Evolutionary conservation across 2,113 vertebrate species (phyloP), one percentile per base, ranked within the genome.

Genomic region (Apistogramma diplotaenia): DNA sequence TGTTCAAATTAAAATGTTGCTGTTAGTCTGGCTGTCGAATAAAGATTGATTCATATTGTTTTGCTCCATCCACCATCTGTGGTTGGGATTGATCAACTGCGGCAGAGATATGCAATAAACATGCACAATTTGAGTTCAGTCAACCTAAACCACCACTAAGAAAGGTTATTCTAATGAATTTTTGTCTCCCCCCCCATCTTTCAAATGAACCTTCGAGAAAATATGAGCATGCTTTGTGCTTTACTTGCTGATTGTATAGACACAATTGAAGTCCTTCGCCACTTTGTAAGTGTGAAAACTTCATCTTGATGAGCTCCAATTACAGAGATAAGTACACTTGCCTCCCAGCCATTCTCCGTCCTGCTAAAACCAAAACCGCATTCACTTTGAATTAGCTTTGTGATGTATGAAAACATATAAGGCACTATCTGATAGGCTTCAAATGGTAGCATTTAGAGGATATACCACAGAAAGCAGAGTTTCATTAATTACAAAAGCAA

Each of bases 401-500:
- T 76, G 83, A 85, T 81, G 82, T 56, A 82, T 73, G 82, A 80
- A 91, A 88, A 88, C 76, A 91, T 72, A 81, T n/a, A 27, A 85
- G 80, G 84, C 65, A 18, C 86, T 76, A 84, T 90, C 89, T 90
- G 81, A 89, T 76, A 29, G 81, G 75, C 80, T 90, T 93, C 90
- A 92, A 91, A 91, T 92, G 89, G 88, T 23, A 79, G 79, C 91
- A 85, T 92, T 92, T 87, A 88, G 83, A 82, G 76, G 76, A 89
- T 56, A 58, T 94, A 95, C 79, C 89, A 85, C 90, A 31, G 95
- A 90, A 89, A 96, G 96, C 96, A 94, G 95, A 96, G 94, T 96
- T 97, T 95, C 96, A 97, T 97, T 97, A 97, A 98, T 97, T 97
- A 96, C 97, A 96, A 97, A 97, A 97, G 96, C 95, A 95, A 84